Conservation (phyloP, 2,888 invertebrate species). For the Ellobium chinense region DNA sequence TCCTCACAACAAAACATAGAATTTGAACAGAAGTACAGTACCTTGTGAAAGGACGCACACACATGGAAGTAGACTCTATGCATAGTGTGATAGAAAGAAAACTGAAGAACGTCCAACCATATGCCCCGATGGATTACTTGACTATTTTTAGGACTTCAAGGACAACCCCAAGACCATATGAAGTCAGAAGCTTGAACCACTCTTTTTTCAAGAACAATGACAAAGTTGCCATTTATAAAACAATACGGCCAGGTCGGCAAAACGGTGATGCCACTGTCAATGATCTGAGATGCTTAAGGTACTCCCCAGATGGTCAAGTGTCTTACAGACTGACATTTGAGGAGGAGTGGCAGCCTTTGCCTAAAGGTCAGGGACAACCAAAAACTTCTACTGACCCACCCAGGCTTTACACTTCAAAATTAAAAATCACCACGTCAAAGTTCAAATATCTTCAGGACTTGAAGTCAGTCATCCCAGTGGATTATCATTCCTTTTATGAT, state of each 20-base stretch:
- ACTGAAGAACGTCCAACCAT: neutral
- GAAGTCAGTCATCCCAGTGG: too few species aligned
- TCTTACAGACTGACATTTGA: too few species aligned
- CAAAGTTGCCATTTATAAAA: neutral
- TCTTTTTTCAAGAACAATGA: neutral
- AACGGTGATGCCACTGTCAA: neutral
- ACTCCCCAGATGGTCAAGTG: too few species aligned
- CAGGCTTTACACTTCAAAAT: too few species aligned
- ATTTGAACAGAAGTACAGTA: neutral
- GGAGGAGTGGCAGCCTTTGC: too few species aligned
- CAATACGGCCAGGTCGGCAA: neutral
- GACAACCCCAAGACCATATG: neutral
- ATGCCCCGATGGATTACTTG: neutral
- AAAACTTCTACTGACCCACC: too few species aligned
- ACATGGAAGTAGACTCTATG: neutral
- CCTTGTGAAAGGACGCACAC: neutral
- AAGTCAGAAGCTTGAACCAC: neutral
- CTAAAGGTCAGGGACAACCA: too few species aligned
- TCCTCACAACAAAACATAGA: neutral
- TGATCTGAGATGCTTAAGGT: too few species aligned
- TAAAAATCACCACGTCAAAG: too few species aligned
- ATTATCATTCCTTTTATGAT: too few species aligned
- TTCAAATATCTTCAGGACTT: too few species aligned
- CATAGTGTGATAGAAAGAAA: neutral
- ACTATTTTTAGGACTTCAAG: neutral